These are phyloP conservation scores for Tyrannus savana DNA, from an alignment of 2,113 vertebrate genomes.

Conservation along the genomic window DNA sequence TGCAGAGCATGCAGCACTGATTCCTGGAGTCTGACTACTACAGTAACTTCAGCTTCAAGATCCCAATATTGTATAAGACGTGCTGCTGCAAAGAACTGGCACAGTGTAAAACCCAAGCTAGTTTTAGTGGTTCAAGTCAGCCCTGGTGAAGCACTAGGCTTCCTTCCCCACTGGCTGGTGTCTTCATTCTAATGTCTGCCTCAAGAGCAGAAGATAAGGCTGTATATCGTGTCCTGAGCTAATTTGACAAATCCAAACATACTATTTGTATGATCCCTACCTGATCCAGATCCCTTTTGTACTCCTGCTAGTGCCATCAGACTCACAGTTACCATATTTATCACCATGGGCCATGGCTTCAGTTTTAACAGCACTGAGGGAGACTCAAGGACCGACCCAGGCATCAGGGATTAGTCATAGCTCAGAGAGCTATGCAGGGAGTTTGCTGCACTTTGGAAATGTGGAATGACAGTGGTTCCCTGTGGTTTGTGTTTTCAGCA, in stretches of 20 bases:
- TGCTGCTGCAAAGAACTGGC: background rate
- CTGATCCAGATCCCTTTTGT: background rate
- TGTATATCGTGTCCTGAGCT: background rate
- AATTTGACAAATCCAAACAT: background rate
- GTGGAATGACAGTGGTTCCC: background rate
- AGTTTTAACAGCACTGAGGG: background rate
- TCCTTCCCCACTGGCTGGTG: background rate
- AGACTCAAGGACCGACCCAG: background rate
- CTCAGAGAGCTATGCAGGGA: background rate
- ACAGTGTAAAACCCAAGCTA: background rate
- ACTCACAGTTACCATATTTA: background rate
- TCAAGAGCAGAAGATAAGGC: background rate
- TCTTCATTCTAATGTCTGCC: background rate
- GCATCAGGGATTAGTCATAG: background rate
- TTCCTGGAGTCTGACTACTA: background rate
- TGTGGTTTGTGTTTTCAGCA: constrained; percentile 22
- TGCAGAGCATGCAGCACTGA: background rate
- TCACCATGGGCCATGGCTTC: background rate
- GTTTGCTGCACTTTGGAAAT: background rate
- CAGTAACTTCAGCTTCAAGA: background rate
- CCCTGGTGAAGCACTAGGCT: background rate
- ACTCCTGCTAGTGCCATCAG: background rate
- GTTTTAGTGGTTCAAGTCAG: background rate
- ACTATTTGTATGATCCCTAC: background rate
- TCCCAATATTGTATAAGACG: background rate